Evolutionary conservation across 2,113 vertebrate species (phyloP).

Genomic region (Sakesphorus luctuosus): DNA sequence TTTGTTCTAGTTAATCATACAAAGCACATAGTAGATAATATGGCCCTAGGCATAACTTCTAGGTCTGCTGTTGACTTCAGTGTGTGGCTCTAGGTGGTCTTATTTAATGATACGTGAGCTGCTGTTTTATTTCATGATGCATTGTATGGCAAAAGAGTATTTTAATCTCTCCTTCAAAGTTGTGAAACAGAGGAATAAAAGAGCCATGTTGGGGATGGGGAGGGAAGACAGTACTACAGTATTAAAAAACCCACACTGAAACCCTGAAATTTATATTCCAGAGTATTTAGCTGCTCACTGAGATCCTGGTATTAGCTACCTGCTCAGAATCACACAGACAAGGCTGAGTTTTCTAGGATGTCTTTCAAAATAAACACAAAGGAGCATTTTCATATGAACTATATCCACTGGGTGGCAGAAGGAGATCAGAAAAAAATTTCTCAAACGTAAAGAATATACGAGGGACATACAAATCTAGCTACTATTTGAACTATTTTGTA

Average conservation of each 20-base stretch:
- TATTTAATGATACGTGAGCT: neutral
- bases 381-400: neutral
- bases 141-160: neutral
- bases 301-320: neutral
- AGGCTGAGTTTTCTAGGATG: neutral
- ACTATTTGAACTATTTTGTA: neutral
- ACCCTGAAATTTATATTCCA: neutral
- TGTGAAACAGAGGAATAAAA: neutral
- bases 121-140: neutral
- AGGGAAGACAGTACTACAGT: neutral
- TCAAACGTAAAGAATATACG: neutral
- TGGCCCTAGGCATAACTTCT: neutral
- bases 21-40: neutral
- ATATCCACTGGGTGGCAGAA: conserved; percentile 62
- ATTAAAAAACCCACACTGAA: neutral
- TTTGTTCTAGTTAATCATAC: neutral
- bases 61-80: neutral
- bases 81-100: neutral
- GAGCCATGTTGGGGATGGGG: rapidly evolving
- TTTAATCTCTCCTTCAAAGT: neutral
- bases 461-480: neutral
- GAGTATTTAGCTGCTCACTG: neutral
- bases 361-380: neutral
- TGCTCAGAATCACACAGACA: neutral
- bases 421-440: neutral